Base-by-base conservation (phyloP, 2,888 invertebrate species). In the Volucella zonaria region DNA sequence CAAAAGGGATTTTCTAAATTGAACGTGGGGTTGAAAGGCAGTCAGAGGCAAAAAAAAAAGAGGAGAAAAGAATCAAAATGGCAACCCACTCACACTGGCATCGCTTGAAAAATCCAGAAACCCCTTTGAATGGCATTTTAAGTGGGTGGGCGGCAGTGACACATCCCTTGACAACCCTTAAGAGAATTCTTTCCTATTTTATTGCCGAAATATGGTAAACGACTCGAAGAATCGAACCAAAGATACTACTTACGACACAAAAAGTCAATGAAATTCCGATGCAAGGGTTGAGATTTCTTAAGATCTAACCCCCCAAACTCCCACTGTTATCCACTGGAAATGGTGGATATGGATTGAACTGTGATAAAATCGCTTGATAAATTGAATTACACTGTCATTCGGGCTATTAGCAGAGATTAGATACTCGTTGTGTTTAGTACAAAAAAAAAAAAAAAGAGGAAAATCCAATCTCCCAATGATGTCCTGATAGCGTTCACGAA, bases 121-220 rank as follows among this genome's bases (percentile, higher is more conserved):
- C 47, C 71, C 59, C 15, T 73, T 70, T 62, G 70, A 80, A 79
- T 80, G 75, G 62, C 76, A 70, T 78, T 78, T 64, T 82, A 86
- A 86, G 86, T 82, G 77, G 56, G 74, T 86, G 86, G 86, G 86
- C 75, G 86, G 85, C 31, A 31, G 10, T 66, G 73, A 52, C 68
- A 68, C 62, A 68, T 43, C 15, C 66, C 67, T 67, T 62, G 76
- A 81, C 86, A 86, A 42, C 82, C 68, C 64, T 78, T 74, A 62
- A 74, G 64, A 62, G 68, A 23, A 75, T 64, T 64, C 70, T 81
- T 81, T 80, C 6, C 31, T 31, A 31, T 31, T 86, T 86, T 86
- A 86, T 77, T 74, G 68, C 82, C 74, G 66, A 82, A 82, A 82
- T 86, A 86, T 86, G 86, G 70, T 78, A 86, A 86, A 77, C 62